These are phyloP conservation scores for Amphipoea lucens DNA, from an alignment of 2,888 invertebrate genomes.

Conservation along the genomic window DNA sequence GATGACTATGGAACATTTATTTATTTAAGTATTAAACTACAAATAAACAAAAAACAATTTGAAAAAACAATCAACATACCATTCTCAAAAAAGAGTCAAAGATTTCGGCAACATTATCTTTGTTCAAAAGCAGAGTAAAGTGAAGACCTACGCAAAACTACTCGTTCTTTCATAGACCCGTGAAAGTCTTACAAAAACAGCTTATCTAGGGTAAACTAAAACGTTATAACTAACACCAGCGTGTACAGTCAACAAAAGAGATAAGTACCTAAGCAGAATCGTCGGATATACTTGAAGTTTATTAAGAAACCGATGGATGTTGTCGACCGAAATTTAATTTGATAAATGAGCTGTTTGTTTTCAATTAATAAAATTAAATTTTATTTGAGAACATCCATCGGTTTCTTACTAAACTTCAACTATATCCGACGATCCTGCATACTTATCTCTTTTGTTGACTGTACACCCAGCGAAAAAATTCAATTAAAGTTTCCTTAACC, in stretches of 20 bases:
- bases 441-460: too few relatives aligned
- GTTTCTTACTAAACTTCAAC: too few relatives aligned
- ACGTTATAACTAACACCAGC: constrained; percentile 12
- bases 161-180: neutral
- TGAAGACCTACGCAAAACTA: neutral
- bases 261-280: too few relatives aligned
- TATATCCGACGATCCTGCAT: too few relatives aligned
- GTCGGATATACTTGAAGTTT: too few relatives aligned
- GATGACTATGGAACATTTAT: neutral
- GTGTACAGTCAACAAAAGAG: too few relatives aligned
- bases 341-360: too few relatives aligned
- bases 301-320: too few relatives aligned
- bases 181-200: constrained; percentile 18
- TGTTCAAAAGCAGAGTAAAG: neutral
- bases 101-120: neutral
- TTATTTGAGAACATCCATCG: too few relatives aligned
- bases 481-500: constrained; percentile 49
- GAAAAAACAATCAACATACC: neutral
- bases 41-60: neutral
- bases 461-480: constrained; percentile 43
- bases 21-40: neutral
- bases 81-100: neutral
- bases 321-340: too few relatives aligned
- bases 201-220: constrained; percentile 27
- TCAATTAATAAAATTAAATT: too few relatives aligned